A percentile compares a stretch with the other conserved stretches of the same genome.
Conservation (phyloP, 2,797 vertebrate genomes). For the Typhlichthys eigenmanni region DNA sequence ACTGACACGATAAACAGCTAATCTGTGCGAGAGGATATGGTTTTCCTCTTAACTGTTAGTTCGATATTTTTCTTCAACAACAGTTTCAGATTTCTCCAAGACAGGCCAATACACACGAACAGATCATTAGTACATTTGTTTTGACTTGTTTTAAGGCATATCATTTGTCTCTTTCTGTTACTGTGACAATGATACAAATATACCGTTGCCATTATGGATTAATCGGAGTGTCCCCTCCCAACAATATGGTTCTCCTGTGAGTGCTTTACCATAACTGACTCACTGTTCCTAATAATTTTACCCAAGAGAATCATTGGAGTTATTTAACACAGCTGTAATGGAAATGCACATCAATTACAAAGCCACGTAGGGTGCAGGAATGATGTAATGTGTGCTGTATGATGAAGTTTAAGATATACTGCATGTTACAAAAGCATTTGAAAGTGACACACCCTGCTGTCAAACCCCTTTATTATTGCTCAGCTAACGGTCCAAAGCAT, state of each 20-base stretch:
- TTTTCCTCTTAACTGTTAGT: constrained; percentile 3
- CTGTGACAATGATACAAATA: constrained; percentile 55
- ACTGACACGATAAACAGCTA: constrained; percentile 35
- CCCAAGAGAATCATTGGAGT: constrained; percentile 59
- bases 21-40: constrained; percentile 28
- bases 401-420: constrained; percentile 37
- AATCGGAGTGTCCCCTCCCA: constrained; percentile 57
- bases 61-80: constrained; percentile 2
- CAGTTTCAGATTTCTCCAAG: constrained; percentile 12
- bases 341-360: constrained; percentile 63
- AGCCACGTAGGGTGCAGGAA: constrained; percentile 38
- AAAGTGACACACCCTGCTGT: constrained; percentile 50
- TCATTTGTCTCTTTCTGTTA: constrained; percentile 25
- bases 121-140: constrained; percentile 39
- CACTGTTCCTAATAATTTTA: constrained; percentile 66
- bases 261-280: constrained; percentile 55
- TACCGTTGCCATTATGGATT: constrained; percentile 67
- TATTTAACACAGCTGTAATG: constrained; percentile 68
- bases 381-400: constrained; percentile 37
- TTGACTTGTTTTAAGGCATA: constrained; percentile 45
- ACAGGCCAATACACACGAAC: background rate
- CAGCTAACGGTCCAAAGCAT: constrained; percentile 10
- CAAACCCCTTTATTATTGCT: constrained; percentile 31
- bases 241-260: constrained; percentile 46
- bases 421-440: constrained; percentile 24